Base-by-base conservation (phyloP, 2,113 vertebrate genomes). In the Gracilinanus agilis region DNA sequence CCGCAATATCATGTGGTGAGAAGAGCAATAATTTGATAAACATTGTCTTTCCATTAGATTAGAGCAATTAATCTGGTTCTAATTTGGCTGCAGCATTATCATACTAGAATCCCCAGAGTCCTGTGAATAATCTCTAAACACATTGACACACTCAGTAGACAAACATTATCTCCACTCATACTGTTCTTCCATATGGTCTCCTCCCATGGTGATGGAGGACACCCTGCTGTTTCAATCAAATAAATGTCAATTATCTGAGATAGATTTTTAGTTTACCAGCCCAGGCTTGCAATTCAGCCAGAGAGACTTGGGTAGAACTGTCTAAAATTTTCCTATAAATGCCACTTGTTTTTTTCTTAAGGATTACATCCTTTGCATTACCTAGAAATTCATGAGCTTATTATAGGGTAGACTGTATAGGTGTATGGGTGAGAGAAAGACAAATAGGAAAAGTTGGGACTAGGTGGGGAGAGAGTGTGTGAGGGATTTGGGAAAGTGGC, bases 161-260 rank as follows among this genome's bases (percentile, higher is more conserved):
- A 99, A 98, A 98, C 98, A 99, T 99, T 99, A 99, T 98, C 98
- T 98, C 96, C 97, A 97, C 98, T 98, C 98, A 97, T 97, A 98
- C 98, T 98, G 98, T 98, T 99, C 98, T 98, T 99, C 99, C 98
- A 99, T 99, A 99, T 99, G 99, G 98, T 98, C 98, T 98, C 98
- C 97, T 98, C 98, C 98, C 98, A 98, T 98, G 98, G 98, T 99
- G 98, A 98, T 98, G 98, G 98, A 98, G 98, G 98, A 98, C 98
- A 98, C 99, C 99, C 99, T 98, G 98, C 99, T 99, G 99, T 98
- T 99, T 99, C 98, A 99, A 99, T 99, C 99, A 99, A 99, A 99
- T 99, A 99, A 99, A 99, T 99, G 99, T 99, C 99, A 99, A 99
- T 99, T 99, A 99, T 99, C 98, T 98, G 98, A 99, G 99, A 99